Evolutionary conservation across 2,797 vertebrate species (phyloP).

Genomic region (Enteromius thamalakanensis): DNA sequence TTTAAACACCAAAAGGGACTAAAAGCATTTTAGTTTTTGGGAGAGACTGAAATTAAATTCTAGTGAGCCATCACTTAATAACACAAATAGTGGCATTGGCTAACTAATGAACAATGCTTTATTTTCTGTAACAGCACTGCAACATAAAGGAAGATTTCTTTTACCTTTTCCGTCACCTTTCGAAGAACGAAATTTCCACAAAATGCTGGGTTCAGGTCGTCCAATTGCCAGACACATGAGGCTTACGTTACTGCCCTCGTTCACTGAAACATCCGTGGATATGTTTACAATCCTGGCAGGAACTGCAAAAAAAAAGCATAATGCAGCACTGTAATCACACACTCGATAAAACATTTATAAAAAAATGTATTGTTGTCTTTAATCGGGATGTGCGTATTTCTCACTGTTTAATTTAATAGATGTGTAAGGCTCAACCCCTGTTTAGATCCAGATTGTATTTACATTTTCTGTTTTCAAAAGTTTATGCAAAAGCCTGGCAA

Average conservation of each 20-base stretch:
- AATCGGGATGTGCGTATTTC: constrained; percentile 28
- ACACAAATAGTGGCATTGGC: neutral
- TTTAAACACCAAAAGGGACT: neutral
- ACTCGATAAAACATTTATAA: constrained; percentile 66
- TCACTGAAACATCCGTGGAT: constrained; percentile 90
- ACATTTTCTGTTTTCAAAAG: constrained; percentile 38
- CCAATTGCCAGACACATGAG: constrained; percentile 93
- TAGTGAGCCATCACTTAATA: neutral
- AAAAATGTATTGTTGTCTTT: constrained; percentile 16
- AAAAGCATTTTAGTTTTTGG: neutral
- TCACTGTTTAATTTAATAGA: constrained; percentile 12
- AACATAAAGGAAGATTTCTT: neutral
- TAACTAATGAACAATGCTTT: neutral
- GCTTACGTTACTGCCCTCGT: constrained; percentile 91
- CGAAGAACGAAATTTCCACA: constrained; percentile 89
- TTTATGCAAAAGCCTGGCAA: constrained; percentile 20
- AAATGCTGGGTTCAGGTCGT: constrained; percentile 90
- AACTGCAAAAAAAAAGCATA: constrained; percentile 73
- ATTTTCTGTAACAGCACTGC: neutral
- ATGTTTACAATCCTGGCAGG: constrained; percentile 95
- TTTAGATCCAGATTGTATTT: constrained; percentile 46
- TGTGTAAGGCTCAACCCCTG: constrained; percentile 24
- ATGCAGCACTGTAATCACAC: neutral
- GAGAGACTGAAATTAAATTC: neutral
- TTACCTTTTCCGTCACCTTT: constrained; percentile 67